Evolutionary conservation across 2,888 invertebrate species (phyloP).

Genomic region (Reticulitermes lucifugus): DNA sequence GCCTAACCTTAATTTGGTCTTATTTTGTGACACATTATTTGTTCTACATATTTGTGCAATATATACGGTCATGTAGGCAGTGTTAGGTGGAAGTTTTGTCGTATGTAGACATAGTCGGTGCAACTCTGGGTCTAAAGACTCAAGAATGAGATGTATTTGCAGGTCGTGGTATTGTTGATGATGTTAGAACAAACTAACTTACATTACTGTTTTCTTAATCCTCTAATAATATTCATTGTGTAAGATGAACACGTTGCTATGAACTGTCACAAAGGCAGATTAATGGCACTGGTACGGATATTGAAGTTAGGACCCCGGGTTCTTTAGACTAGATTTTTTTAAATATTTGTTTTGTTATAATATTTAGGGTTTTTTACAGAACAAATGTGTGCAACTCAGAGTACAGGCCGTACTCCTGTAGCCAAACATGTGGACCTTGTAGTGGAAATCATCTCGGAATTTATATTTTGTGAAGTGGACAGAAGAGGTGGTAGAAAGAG

Average conservation of each 20-base stretch:
- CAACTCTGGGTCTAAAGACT: too few relatives aligned
- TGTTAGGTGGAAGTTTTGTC: too few relatives aligned
- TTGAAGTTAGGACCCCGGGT: neutral
- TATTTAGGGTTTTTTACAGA: slow-evolving; percentile 63
- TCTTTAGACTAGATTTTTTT: neutral
- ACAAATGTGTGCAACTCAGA: slow-evolving; percentile 71
- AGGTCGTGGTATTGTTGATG: too few relatives aligned
- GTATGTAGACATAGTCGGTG: too few relatives aligned
- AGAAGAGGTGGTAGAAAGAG: slow-evolving; percentile 68
- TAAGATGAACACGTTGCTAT: neutral
- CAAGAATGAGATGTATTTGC: too few relatives aligned
- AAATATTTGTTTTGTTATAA: slow-evolving; percentile 36
- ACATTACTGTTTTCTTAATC: neutral
- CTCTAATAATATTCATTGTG: neutral
- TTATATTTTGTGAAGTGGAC: slow-evolving; percentile 83
- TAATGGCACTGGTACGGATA: too few relatives aligned
- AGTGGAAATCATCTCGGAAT: slow-evolving; percentile 85
- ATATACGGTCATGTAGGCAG: too few relatives aligned
- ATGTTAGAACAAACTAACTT: neutral
- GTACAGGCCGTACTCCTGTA: slow-evolving; percentile 62
- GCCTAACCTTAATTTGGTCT: too few relatives aligned
- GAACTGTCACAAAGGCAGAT: neutral
- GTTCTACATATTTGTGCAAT: too few relatives aligned
- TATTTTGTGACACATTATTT: too few relatives aligned
- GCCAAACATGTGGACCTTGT: slow-evolving; percentile 78